phyloP scores from a whole-genome alignment of 2,797 vertebrate species.

The Melanotaenia trifasciata region DNA sequence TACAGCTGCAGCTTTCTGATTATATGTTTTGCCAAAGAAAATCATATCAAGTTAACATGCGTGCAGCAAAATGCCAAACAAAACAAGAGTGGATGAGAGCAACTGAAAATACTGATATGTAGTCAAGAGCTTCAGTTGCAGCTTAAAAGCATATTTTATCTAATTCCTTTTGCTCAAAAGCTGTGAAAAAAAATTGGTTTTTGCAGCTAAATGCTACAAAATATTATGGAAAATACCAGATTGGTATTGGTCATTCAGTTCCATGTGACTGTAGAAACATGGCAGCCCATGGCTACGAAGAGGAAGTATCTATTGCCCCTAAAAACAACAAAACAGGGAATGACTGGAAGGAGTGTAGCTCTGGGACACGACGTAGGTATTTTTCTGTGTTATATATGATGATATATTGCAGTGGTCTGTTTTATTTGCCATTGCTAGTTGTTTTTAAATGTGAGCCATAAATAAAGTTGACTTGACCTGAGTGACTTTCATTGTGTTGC shows the following conservation, averaged over 20 bases:
- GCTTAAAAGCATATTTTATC: neutral
- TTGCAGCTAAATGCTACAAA: neutral
- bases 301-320: neutral
- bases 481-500: slow-evolving; percentile 29
- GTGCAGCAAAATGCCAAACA: neutral
- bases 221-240: neutral
- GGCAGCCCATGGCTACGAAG: neutral
- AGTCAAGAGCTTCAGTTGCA: neutral
- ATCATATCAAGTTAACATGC: neutral
- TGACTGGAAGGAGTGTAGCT: neutral
- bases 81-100: neutral
- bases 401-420: neutral
- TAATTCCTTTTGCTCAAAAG: neutral
- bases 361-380: neutral
- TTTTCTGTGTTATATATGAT: neutral
- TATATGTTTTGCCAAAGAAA: neutral
- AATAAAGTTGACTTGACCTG: slow-evolving; percentile 22
- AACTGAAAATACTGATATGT: neutral
- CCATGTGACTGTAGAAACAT: neutral
- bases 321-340: neutral
- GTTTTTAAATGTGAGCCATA: slow-evolving; percentile 13
- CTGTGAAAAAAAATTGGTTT: neutral
- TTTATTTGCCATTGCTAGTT: slow-evolving; percentile 9
- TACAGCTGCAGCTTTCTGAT: neutral
- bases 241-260: neutral